Evolutionary conservation across 2,113 vertebrate species (phyloP).

Genomic region (Toxostoma redivivum): DNA sequence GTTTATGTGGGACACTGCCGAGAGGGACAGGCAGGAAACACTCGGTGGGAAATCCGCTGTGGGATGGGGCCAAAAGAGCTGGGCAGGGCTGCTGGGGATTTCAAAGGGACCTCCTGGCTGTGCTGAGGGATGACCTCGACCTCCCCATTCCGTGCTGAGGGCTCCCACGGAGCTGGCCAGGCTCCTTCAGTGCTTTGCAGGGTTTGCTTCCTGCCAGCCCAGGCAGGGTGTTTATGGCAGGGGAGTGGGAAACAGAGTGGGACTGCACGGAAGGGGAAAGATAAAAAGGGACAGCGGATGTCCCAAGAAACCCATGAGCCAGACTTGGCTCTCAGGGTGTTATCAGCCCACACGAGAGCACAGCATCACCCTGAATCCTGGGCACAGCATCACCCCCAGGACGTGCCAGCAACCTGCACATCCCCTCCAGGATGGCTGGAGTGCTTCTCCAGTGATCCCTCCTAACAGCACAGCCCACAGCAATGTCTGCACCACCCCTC

Average conservation of each 20-base stretch:
- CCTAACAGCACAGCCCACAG: rapidly evolving
- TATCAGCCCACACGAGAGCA: rapidly evolving
- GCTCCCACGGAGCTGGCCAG: rapidly evolving
- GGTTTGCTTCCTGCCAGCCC: neutral
- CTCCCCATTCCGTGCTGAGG: neutral
- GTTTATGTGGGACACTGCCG: rapidly evolving
- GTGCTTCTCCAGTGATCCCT: neutral
- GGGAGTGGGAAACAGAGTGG: neutral
- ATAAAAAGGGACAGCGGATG: neutral
- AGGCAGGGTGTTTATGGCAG: neutral
- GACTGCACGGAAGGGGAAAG: neutral
- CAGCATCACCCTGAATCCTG: rapidly evolving
- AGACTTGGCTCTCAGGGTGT: neutral
- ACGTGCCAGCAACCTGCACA: neutral
- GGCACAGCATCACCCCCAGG: neutral
- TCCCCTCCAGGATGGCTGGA: neutral
- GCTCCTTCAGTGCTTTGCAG: neutral
- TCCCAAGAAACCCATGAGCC: neutral
- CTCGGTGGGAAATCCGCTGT: neutral
- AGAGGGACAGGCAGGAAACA: neutral
- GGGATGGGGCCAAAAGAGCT: neutral
- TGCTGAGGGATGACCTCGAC: neutral
- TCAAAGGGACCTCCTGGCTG: neutral
- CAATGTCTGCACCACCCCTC: neutral
- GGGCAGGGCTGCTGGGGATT: neutral